These are phyloP conservation scores for Eublepharis macularius DNA, from an alignment of 2,113 vertebrate genomes.

Conservation along the genomic window DNA sequence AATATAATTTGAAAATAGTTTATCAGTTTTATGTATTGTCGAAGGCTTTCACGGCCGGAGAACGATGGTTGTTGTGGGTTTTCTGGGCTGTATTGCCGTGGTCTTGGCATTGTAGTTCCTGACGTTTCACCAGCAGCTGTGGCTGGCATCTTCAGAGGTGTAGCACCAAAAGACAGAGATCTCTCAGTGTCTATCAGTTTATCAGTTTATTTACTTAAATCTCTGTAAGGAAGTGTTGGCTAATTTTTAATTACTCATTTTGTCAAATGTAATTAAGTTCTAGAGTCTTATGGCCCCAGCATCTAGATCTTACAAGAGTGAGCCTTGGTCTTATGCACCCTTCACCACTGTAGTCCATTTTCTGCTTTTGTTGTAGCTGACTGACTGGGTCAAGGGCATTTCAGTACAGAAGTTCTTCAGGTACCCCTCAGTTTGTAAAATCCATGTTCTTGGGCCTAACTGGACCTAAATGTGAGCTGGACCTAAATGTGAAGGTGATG, in stretches of 20 bases:
- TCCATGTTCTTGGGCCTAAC: too few relatives aligned
- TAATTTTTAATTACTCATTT: not conserved
- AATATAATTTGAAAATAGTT: not conserved
- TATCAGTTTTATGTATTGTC: not conserved
- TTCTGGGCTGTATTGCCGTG: too few relatives aligned
- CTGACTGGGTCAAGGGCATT: not conserved
- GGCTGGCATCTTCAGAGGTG: too few relatives aligned
- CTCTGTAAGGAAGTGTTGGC: not conserved
- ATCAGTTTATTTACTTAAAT: not conserved
- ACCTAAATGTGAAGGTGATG: too few relatives aligned
- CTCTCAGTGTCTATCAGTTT: too few relatives aligned
- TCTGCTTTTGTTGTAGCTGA: not conserved
- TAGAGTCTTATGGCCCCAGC: not conserved
- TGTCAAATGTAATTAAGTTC: not conserved
- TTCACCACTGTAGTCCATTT: not conserved
- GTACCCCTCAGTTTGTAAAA: too few relatives aligned
- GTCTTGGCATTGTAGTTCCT: too few relatives aligned
- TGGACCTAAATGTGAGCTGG: too few relatives aligned
- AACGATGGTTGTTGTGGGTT: too few relatives aligned
- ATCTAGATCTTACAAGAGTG: not conserved
- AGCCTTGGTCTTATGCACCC: not conserved
- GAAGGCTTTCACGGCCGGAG: too few relatives aligned
- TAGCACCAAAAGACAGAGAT: too few relatives aligned
- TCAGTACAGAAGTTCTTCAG: not conserved
- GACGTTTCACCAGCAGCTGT: too few relatives aligned